Evolutionary conservation across 2,113 vertebrate species (phyloP), one percentile per base, ranked within the genome.

Genomic region (Phylloscopus whistleri): DNA sequence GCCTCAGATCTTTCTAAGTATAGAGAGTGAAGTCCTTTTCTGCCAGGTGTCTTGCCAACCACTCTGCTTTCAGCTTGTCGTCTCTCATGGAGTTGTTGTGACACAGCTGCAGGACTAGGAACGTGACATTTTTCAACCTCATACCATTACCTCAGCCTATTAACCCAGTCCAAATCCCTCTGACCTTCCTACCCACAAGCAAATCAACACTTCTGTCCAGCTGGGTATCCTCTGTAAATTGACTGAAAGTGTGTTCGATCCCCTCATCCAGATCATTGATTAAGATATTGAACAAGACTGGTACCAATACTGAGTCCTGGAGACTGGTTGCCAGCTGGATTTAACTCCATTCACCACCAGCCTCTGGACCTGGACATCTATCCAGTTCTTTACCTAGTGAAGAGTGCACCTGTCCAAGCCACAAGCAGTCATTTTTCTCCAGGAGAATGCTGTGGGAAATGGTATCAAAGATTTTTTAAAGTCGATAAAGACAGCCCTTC

Each of bases 311-410:
- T 31, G 41, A 60, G 18, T 35, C 6, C 39, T 27, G 31, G 15
- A 28, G 48, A 46, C 21, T 16, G 22, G 12, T 21, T 43, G 5
- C 2, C 15, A 33, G 28, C 8, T 62, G 39, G 17, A 76, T 90
- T 31, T 76, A 41, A 20, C 8, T 31, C 12, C 41, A 41, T 53
- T 68, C 39, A 55, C 17, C 33, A 33, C 6, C 11, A 44, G 19
- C 22, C 19, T 58, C 33, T 44, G 43, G 27, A 69, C 11, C 6
- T 0, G 0, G 31, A 23, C 2, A 20, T 44, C 16, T n/a, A 35
- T 46, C 14, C 33, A 30, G 39, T 44, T 12, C 27, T 68, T 24
- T 23, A 31, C 24, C 18, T 9, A 23, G 21, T 20, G 26, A 51
- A 51, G 10, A 35, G 3, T 28, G 10, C 8, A 9, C 15, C 19